A percentile compares a stretch with the other conserved stretches of the same genome.
Evolutionary conservation across 2,113 vertebrate species (phyloP).

Genomic region (Macrotus californicus): DNA sequence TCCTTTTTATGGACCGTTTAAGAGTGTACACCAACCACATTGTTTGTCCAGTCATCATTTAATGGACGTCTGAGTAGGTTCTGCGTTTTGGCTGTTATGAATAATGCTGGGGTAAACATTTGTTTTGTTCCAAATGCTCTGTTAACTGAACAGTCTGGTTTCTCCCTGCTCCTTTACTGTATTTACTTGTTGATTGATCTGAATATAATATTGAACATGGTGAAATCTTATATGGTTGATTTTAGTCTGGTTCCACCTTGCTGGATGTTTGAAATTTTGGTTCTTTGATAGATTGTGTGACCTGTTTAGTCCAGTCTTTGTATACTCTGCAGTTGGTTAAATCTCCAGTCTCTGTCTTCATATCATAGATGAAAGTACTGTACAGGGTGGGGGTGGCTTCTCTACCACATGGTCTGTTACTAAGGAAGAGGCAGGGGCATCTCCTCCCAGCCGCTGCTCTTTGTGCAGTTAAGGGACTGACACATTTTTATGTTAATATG

Average conservation of each 20-base stretch:
- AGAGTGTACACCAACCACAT: neutral
- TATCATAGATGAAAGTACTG: neutral
- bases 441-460: neutral
- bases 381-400: neutral
- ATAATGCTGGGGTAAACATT: neutral
- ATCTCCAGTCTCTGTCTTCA: neutral
- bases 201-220: neutral
- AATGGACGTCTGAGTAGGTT: neutral
- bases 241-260: neutral
- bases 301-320: neutral
- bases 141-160: neutral
- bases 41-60: neutral
- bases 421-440: neutral
- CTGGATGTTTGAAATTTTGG: neutral
- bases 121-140: neutral
- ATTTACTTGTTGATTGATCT: neutral
- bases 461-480: neutral
- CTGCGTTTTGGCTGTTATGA: neutral
- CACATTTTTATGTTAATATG: neutral
- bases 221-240: neutral
- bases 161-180: neutral
- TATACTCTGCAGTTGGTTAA: neutral
- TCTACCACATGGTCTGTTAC: neutral
- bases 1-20: neutral
- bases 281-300: neutral